These are phyloP conservation scores for Hippocampus barbouri DNA, from an alignment of 2,113 vertebrate species.

Conservation along the genomic window DNA sequence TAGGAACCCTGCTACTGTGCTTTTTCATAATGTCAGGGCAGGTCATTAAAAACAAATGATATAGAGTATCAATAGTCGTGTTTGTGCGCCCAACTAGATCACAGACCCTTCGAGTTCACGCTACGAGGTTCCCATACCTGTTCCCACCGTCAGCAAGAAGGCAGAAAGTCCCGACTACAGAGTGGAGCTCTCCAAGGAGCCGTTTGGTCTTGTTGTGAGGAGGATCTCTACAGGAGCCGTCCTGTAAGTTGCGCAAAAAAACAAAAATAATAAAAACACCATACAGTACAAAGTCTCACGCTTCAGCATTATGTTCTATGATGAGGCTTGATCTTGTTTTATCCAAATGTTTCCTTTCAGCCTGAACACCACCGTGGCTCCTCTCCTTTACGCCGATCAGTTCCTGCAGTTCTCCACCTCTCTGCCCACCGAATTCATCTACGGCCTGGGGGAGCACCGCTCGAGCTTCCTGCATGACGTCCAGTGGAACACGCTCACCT, in stretches of 20 bases:
- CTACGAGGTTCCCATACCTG: slow-evolving; percentile 77
- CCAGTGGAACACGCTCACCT: slow-evolving; percentile 82
- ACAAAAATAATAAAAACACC: no score
- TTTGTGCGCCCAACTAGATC: slow-evolving; percentile 59
- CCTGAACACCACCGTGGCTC: slow-evolving; percentile 80
- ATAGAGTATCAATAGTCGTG: background rate
- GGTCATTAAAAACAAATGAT: no score
- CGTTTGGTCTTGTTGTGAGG: slow-evolving; percentile 74
- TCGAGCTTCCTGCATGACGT: slow-evolving; percentile 76
- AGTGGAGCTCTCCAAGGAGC: slow-evolving; percentile 72
- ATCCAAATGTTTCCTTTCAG: slow-evolving; percentile 41
- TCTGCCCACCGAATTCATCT: slow-evolving; percentile 74
- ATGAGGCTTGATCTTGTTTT: background rate
- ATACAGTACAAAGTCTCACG: background rate
- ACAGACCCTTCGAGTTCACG: slow-evolving; percentile 69
- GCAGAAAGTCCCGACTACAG: slow-evolving; percentile 68
- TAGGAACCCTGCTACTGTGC: no score
- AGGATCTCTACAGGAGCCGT: slow-evolving; percentile 64
- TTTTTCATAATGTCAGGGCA: no score
- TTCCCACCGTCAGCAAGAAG: slow-evolving; percentile 64
- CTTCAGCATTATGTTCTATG: background rate
- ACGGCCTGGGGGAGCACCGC: slow-evolving; percentile 84
- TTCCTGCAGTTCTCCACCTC: slow-evolving; percentile 82
- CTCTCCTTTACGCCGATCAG: slow-evolving; percentile 83
- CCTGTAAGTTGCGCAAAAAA: slow-evolving; percentile 64